A percentile compares a stretch with the other conserved stretches of the same genome.
Evolutionary conservation across 2,797 vertebrate species (phyloP).

Genomic region (Thamnophis elegans): DNA sequence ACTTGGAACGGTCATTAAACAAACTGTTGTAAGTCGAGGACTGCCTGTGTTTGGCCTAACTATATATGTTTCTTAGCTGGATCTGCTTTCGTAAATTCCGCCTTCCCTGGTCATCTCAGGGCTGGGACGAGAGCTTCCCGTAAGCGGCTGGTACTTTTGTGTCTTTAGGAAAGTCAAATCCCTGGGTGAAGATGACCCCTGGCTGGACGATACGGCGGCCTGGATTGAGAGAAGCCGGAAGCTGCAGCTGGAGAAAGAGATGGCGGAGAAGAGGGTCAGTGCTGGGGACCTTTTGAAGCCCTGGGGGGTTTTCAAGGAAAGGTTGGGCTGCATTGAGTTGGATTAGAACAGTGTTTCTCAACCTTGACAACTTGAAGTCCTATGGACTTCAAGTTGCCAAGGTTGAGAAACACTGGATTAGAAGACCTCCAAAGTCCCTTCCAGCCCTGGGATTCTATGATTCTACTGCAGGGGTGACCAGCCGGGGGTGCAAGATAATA

Average conservation of each 20-base stretch:
- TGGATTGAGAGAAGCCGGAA: conserved; percentile 89
- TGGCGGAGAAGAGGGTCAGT: conserved; percentile 86
- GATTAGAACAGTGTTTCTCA: no score
- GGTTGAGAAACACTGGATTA: no score
- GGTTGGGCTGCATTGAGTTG: not conserved
- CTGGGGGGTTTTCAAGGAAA: not conserved
- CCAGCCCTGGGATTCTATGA: no score
- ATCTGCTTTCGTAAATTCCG: not conserved
- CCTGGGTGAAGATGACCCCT: conserved; percentile 85
- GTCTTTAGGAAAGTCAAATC: conserved; percentile 83
- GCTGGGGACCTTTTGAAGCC: rapidly evolving
- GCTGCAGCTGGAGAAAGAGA: conserved; percentile 85
- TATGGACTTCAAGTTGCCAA: no score
- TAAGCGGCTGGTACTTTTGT: not conserved
- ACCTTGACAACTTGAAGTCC: no score
- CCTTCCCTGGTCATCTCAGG: not conserved
- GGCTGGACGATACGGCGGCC: conserved; percentile 85
- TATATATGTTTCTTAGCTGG: no score
- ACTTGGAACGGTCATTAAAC: not conserved
- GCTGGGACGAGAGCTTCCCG: rapidly evolving
- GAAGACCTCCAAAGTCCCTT: no score
- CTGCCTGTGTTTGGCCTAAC: not conserved
- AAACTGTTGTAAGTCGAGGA: not conserved
- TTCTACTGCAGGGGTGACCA: no score
- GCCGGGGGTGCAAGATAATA: no score